Evolutionary conservation across 2,797 vertebrate species (phyloP).

Genomic region (Pteronotus mesoamericanus): DNA sequence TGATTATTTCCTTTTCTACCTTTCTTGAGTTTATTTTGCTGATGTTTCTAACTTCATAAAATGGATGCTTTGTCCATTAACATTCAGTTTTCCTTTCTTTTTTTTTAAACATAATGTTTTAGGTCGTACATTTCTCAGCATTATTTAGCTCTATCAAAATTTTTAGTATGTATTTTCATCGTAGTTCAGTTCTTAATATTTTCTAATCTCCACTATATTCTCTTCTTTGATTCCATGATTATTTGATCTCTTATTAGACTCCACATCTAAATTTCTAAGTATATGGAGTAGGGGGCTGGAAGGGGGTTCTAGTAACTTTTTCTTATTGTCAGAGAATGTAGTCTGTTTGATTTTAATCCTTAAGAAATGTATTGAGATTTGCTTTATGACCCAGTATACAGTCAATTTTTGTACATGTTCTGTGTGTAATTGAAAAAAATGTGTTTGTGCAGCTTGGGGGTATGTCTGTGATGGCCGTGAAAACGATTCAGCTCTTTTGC

Average conservation of each 20-base stretch:
- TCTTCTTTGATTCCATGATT: not conserved
- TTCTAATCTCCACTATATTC: not conserved
- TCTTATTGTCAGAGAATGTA: not conserved
- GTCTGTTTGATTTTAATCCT: not conserved
- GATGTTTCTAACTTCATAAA: not conserved
- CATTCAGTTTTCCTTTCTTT: not conserved
- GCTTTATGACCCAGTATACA: not conserved
- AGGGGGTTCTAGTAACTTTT: not conserved
- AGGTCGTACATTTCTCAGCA: not conserved
- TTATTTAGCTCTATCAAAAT: not conserved
- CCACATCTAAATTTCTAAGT: not conserved
- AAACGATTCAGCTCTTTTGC: not conserved
- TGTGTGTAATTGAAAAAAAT: not conserved
- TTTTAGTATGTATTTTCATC: not conserved
- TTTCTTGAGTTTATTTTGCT: slow-evolving; percentile 6
- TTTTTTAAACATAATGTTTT: not conserved
- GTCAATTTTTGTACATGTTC: not conserved
- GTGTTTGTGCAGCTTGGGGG: not conserved
- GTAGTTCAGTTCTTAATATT: not conserved
- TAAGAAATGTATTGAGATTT: not conserved
- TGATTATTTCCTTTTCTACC: not conserved
- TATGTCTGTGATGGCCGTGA: not conserved
- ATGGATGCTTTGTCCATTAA: not conserved
- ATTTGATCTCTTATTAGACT: not conserved
- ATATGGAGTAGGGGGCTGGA: accelerated